Evolutionary conservation across 2,888 invertebrate genomes (phyloP), one percentile per base, ranked within the genome.

Genomic region (Noctua fimbriata): DNA sequence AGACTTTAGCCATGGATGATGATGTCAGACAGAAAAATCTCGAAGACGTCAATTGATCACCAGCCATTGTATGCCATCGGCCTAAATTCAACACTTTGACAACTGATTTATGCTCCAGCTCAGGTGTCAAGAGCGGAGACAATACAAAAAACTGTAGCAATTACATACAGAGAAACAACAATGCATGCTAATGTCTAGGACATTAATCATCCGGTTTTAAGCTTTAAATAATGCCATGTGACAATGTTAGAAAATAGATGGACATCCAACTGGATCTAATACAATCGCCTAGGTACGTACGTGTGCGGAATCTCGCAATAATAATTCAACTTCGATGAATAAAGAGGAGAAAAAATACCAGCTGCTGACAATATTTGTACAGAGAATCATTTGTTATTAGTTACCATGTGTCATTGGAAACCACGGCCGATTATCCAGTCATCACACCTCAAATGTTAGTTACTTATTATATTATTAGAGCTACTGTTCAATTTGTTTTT

Each of bases 101-200:
- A 96, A 93, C 94, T 96, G 96, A 96, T 96, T 96, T 95, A 96
- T 96, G 91, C 90, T 90, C 87, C 85, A 90, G 90, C 94, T 94
- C 95, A 95, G 95, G 95, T 96, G 96, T 95, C 95, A 95, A 94
- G 92, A 94, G 87, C 90, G 89, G 90, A 93, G 93, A 93, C 93
- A 92, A 89, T 90, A 90, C 89, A 93, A 94, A 94, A 94, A 94
- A 93, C 89, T 93, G 90, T 92, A 93, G 91, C 95, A 94, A 94
- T 94, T 92, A 94, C 93, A 95, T 86, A 91, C 87, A 92, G 87
- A 93, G 93, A 92, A 92, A 93, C 91, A 92, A 93, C 93, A 94
- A 94, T 93, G 91, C 91, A 90, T 91, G 92, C 92, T 94, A 92
- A 94, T 91, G 91, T 90, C 89, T 90, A 84, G 86, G 88, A 93